Conservation (phyloP, 2,797 vertebrate genomes). For the Leuciscus waleckii region DNA sequence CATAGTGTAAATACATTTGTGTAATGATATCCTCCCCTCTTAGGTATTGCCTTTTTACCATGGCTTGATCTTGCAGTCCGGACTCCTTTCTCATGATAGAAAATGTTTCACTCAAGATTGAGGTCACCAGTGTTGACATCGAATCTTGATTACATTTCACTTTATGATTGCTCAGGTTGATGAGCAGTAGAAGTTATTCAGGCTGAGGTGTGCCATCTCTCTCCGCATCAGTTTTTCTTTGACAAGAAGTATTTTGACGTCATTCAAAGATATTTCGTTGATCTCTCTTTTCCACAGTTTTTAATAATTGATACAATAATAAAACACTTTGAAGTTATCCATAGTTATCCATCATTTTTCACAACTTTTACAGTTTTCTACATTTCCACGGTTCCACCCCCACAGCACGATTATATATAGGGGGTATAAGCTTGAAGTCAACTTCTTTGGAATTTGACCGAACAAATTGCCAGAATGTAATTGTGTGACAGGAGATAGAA, state of each 20-base stretch:
- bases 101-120: conserved; percentile 17
- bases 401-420: neutral
- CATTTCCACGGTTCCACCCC: neutral
- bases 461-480: conserved; percentile 31
- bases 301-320: neutral
- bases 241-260: neutral
- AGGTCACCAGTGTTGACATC: conserved; percentile 13
- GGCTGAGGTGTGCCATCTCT: neutral
- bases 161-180: conserved; percentile 15
- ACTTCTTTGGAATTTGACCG: conserved; percentile 41
- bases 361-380: neutral
- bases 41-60: neutral
- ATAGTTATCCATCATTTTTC: neutral
- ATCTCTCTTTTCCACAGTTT: neutral
- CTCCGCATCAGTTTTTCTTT: neutral
- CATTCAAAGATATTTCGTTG: neutral
- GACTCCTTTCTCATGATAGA: neutral
- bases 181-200: conserved; percentile 16
- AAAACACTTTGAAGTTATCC: neutral
- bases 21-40: neutral
- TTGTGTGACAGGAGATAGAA: conserved; percentile 39
- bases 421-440: neutral
- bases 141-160: conserved; percentile 31
- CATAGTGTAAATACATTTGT: neutral
- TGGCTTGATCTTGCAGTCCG: neutral